Percentiles rank a stretch among this genome's conserved stretches.
Conservation (phyloP, 2,888 invertebrate genomes). For the Ectemnius continuus region DNA sequence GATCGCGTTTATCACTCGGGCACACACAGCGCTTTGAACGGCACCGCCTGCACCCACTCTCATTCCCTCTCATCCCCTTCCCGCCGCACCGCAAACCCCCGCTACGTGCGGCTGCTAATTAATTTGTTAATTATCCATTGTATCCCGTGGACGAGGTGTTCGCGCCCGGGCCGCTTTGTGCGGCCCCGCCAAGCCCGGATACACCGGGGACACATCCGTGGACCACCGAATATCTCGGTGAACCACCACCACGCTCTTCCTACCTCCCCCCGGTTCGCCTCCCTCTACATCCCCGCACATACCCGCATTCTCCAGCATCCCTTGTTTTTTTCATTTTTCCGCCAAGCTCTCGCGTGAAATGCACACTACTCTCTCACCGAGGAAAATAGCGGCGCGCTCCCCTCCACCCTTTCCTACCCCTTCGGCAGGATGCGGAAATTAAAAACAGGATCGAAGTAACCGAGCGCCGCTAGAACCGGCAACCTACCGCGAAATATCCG, state of each 20-base stretch:
- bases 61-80: too few species aligned
- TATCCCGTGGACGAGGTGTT: slow-evolving; percentile 1
- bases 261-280: too few species aligned
- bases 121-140: slow-evolving; percentile 27
- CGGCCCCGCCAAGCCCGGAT: neutral
- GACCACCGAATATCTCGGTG: slow-evolving; percentile 19
- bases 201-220: slow-evolving; percentile 13
- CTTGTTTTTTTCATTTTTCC: neutral
- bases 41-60: neutral
- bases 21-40: slow-evolving; percentile 18
- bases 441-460: too few species aligned
- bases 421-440: too few species aligned
- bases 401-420: too few species aligned
- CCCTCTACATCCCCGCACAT: too few species aligned
- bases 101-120: slow-evolving; percentile 12
- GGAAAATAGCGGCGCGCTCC: neutral
- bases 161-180: neutral
- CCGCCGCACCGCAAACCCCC: neutral
- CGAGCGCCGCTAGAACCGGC: too few species aligned
- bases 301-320: too few species aligned
- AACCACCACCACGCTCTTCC: too few species aligned
- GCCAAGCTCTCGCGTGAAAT: neutral
- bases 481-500: neutral
- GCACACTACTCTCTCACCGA: neutral
- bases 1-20: slow-evolving; percentile 38